Percentiles rank a stretch among this genome's conserved stretches.
These are phyloP conservation scores for Plectropomus leopardus DNA, from an alignment of 2,113 vertebrate genomes.

Conservation along the genomic window DNA sequence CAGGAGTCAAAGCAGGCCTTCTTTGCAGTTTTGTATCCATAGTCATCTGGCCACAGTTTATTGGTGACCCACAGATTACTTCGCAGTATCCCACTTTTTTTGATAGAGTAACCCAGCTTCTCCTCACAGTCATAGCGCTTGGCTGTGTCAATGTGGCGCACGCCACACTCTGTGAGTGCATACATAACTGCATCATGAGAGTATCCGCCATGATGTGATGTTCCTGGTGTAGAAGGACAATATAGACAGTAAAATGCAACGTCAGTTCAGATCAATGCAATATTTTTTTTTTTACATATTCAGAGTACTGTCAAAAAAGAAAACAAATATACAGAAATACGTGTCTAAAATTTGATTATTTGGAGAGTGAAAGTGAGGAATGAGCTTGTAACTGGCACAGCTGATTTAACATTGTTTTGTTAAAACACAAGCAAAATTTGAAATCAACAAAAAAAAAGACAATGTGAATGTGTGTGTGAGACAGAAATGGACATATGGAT, in stretches of 20 bases:
- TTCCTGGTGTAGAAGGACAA: slow-evolving; percentile 69
- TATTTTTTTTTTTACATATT: too few relatives aligned
- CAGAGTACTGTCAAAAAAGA: too few relatives aligned
- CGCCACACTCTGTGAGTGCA: slow-evolving; percentile 83
- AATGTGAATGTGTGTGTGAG: too few relatives aligned
- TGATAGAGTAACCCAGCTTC: slow-evolving; percentile 80
- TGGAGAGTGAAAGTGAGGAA: too few relatives aligned
- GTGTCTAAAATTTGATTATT: too few relatives aligned
- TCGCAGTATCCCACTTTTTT: slow-evolving; percentile 79
- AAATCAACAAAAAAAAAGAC: too few relatives aligned
- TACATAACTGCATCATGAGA: slow-evolving; percentile 83
- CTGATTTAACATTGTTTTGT: background rate
- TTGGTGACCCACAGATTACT: slow-evolving; percentile 88
- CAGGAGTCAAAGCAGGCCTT: slow-evolving; percentile 85
- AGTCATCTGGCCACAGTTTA: slow-evolving; percentile 87
- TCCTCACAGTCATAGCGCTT: slow-evolving; percentile 85
- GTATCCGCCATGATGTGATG: slow-evolving; percentile 85
- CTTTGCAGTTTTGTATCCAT: slow-evolving; percentile 82
- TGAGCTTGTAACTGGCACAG: background rate
- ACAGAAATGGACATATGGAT: too few relatives aligned
- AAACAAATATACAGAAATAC: too few relatives aligned
- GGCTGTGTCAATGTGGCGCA: slow-evolving; percentile 87
- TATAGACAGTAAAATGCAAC: background rate
- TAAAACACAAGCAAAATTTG: too few relatives aligned
- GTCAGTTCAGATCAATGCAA: background rate